A percentile compares a stretch with the other conserved stretches of the same genome.
Conservation (phyloP, 2,797 vertebrate genomes). For the Cheirogaleus major region DNA sequence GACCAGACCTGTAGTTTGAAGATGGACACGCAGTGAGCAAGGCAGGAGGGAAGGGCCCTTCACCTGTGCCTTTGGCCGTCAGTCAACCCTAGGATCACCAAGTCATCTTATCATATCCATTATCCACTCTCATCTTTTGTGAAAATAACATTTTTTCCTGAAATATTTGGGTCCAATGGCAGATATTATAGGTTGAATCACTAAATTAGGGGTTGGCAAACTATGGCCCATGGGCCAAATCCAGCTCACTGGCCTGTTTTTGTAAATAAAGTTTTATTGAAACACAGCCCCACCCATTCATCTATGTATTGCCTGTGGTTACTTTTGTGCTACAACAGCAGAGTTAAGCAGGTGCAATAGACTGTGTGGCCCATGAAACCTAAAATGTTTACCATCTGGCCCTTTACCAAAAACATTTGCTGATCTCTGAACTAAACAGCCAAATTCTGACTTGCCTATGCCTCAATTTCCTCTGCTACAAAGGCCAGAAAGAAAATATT, state of each 20-base stretch:
- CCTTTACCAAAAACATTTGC: background rate
- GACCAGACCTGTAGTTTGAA: background rate
- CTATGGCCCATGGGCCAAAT: background rate
- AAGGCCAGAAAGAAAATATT: background rate
- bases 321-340: background rate
- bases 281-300: background rate
- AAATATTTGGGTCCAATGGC: background rate
- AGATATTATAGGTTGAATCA: background rate
- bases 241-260: background rate
- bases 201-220: background rate
- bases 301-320: background rate
- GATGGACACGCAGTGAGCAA: background rate
- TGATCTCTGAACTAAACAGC: background rate
- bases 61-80: background rate
- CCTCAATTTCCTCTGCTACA: background rate
- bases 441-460: background rate
- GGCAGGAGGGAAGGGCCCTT: background rate
- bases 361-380: background rate
- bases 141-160: background rate
- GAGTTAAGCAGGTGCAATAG: background rate
- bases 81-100: background rate
- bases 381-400: background rate
- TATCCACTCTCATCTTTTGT: background rate
- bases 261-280: background rate
- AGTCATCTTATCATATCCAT: background rate